Conservation (phyloP, 2,888 invertebrate genomes). For the Platycheirus albimanus region DNA sequence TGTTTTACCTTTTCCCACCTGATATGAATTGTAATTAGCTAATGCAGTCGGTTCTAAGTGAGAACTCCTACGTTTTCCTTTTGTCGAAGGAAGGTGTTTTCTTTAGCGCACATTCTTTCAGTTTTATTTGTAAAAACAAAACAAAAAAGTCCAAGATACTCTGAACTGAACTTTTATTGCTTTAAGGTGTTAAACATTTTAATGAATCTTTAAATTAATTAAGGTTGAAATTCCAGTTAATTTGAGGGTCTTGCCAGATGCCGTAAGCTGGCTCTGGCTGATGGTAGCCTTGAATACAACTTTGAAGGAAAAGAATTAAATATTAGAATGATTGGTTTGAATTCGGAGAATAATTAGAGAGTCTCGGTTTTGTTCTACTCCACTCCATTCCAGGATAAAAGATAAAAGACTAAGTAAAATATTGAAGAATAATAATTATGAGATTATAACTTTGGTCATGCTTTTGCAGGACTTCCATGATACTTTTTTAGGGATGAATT, state of each 20-base stretch:
- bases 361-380: background rate
- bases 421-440: background rate
- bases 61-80: background rate
- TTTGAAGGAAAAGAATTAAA: background rate
- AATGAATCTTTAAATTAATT: slow-evolving; percentile 36
- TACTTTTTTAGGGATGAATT: too few relatives aligned
- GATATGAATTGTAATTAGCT: slow-evolving; percentile 66
- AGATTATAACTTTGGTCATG: background rate
- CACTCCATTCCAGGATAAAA: background rate
- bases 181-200: slow-evolving; percentile 11
- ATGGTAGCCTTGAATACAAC: background rate
- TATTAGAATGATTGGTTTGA: background rate
- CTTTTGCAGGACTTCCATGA: background rate
- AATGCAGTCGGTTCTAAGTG: slow-evolving; percentile 45
- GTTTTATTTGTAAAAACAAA: background rate
- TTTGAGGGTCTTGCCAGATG: too few relatives aligned
- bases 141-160: background rate
- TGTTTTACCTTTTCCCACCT: slow-evolving; percentile 33
- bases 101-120: background rate
- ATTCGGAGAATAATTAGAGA: background rate
- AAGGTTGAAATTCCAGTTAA: background rate
- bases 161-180: background rate
- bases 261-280: background rate
- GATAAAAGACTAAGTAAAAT: background rate
- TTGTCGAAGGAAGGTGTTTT: slow-evolving; percentile 9